Conservation (phyloP, 2,113 vertebrate species). For the Erpornis zantholeuca region DNA sequence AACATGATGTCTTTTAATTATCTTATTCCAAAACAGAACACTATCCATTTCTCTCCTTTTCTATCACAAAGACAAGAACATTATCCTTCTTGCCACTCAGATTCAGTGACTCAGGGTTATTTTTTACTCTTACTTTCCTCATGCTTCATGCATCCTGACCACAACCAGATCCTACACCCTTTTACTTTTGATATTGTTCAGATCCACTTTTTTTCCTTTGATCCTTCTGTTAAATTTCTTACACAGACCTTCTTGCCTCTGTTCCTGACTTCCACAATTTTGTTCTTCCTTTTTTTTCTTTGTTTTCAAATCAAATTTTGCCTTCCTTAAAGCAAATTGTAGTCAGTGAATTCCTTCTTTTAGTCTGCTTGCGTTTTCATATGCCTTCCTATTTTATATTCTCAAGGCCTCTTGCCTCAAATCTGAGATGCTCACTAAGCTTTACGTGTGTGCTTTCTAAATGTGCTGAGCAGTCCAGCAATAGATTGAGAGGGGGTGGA, state of each 20-base stretch:
- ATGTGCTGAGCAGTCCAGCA: neutral
- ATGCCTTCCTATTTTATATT: neutral
- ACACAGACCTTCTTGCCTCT: neutral
- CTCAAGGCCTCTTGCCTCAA: neutral
- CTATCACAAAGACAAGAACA: conserved; percentile 12
- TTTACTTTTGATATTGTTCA: neutral
- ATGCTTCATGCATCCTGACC: neutral
- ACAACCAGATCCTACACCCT: neutral
- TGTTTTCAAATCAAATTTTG: neutral
- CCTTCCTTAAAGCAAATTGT: neutral
- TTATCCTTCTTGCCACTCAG: conserved; percentile 9
- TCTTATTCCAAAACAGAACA: neutral
- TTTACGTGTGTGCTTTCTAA: neutral
- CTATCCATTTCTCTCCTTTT: neutral
- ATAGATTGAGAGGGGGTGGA: neutral
- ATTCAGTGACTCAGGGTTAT: conserved; percentile 1
- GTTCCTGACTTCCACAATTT: neutral
- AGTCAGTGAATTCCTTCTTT: neutral
- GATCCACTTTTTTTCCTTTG: neutral
- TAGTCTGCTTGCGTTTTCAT: neutral
- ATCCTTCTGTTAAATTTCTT: neutral
- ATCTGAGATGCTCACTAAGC: neutral
- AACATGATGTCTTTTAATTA: neutral
- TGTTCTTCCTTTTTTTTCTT: neutral
- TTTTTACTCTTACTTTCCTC: neutral